Conservation (phyloP, 2,113 vertebrate species). For the Gnathochromis pfefferi region DNA sequence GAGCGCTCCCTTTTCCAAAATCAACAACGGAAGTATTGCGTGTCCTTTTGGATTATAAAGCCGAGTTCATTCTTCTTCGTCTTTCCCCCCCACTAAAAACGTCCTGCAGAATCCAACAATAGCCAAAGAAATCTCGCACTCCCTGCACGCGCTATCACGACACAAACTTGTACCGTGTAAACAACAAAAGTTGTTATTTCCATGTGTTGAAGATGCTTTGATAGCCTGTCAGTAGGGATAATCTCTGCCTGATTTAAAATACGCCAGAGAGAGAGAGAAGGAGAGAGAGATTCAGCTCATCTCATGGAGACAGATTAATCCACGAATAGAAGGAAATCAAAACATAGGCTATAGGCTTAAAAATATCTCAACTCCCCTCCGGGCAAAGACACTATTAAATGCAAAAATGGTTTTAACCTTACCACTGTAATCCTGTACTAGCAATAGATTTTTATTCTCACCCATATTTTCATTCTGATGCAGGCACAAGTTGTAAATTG, state of each 20-base stretch:
- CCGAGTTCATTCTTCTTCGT: not conserved
- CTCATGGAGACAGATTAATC: conserved; percentile 54
- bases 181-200: conserved; percentile 47
- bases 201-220: conserved; percentile 41
- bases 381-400: conserved; percentile 57
- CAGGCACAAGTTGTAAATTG: conserved; percentile 14
- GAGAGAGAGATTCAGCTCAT: not conserved
- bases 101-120: not conserved
- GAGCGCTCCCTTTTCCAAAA: not conserved
- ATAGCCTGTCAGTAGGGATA: conserved; percentile 57
- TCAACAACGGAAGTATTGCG: not conserved
- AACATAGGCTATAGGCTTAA: conserved; percentile 54
- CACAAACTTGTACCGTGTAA: conserved; percentile 39
- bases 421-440: conserved; percentile 50
- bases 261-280: conserved; percentile 14
- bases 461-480: conserved; percentile 10
- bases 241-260: conserved; percentile 59
- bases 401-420: conserved; percentile 48
- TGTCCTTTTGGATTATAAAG: not conserved
- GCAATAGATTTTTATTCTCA: conserved; percentile 39
- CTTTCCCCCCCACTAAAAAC: not conserved
- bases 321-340: conserved; percentile 55
- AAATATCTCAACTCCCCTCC: conserved; percentile 53
- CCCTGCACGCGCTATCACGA: not conserved
- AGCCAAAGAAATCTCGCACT: not conserved